A percentile compares a stretch with the other conserved stretches of the same genome.
phyloP scores from a whole-genome alignment of 1,140 invertebrate genomes.

The Brachionus manjavacas region DNA sequence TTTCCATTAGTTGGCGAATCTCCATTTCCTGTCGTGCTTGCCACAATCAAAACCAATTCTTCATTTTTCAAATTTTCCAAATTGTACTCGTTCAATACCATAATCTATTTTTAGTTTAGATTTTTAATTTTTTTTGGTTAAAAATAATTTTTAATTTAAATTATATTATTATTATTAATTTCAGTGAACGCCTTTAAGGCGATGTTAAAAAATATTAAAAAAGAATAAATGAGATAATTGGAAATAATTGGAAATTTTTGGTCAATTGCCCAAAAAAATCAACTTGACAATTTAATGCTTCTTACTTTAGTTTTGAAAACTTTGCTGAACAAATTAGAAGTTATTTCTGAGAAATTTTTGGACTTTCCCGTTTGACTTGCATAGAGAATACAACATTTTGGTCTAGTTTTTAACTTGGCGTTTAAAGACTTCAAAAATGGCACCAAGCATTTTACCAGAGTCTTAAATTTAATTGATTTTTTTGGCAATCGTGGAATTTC shows the following conservation, averaged over 20 bases:
- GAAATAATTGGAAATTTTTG: too few species aligned
- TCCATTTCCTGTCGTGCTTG: conserved; percentile 91
- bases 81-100: conserved; percentile 84
- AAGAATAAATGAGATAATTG: too few species aligned
- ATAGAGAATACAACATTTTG: conserved; percentile 86
- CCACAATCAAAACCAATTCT: conserved; percentile 78
- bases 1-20: conserved; percentile 93
- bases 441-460: conserved; percentile 73
- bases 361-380: conserved; percentile 92
- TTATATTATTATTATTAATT: too few species aligned
- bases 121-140: not conserved
- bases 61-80: conserved; percentile 87
- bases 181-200: too few species aligned
- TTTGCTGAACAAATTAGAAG: conserved; percentile 82
- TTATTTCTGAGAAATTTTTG: conserved; percentile 81
- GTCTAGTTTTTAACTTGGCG: conserved; percentile 78
- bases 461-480: conserved; percentile 80
- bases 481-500: conserved; percentile 79
- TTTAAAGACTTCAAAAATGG: conserved; percentile 92
- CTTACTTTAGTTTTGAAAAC: conserved; percentile 84
- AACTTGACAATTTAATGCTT: conserved; percentile 42
- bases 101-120: conserved; percentile 67
- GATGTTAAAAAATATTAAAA: too few species aligned
- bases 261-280: not conserved
- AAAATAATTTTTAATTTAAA: too few species aligned